Evolutionary conservation across 2,888 invertebrate species (phyloP).

Genomic region (Limnephilus lunatus): DNA sequence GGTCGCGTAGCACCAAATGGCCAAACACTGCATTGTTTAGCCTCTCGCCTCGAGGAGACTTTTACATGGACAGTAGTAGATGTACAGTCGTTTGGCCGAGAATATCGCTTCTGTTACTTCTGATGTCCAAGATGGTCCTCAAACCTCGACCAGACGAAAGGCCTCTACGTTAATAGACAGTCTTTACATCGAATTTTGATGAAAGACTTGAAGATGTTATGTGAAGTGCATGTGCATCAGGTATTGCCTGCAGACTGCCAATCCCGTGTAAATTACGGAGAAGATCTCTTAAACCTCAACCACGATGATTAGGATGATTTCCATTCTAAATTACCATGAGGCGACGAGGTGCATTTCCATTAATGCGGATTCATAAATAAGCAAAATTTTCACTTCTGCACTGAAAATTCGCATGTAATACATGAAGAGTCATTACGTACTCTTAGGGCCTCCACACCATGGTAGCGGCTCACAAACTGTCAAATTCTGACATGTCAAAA

Average conservation of each 20-base stretch:
- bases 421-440: constrained; percentile 67
- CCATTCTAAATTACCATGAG: too few relatives aligned
- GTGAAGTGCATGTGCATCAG: neutral
- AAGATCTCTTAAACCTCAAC: too few relatives aligned
- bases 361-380: too few relatives aligned
- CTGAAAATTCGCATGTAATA: constrained; percentile 67
- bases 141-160: too few relatives aligned
- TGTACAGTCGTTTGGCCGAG: neutral
- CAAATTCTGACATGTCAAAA: too few relatives aligned
- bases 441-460: too few relatives aligned
- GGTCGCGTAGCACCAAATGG: neutral
- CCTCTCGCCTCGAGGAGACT: neutral
- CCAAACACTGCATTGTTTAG: neutral
- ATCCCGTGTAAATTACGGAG: neutral
- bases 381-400: neutral
- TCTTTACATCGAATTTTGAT: neutral
- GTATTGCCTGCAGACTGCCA: neutral
- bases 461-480: too few relatives aligned
- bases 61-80: too few relatives aligned
- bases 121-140: too few relatives aligned
- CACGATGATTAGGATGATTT: too few relatives aligned
- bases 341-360: too few relatives aligned
- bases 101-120: too few relatives aligned
- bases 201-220: neutral
- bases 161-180: neutral